Conservation (phyloP, 2,797 vertebrate genomes). For the Pseudomugil gertrudae region DNA sequence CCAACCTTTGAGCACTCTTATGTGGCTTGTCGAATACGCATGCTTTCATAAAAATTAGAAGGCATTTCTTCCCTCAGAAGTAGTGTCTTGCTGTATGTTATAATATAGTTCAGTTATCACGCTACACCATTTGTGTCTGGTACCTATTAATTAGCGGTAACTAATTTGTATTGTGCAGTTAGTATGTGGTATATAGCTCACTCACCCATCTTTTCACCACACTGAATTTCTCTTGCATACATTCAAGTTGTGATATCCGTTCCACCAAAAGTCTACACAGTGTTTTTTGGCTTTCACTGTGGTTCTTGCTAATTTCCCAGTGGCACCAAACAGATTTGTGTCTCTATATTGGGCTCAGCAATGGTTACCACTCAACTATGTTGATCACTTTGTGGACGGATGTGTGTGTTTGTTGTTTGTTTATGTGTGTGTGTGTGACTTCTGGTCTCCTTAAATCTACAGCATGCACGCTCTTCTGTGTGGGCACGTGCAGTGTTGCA, state of each 20-base stretch:
- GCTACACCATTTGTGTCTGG: slow-evolving; percentile 36
- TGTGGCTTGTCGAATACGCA: not conserved
- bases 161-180: slow-evolving; percentile 48
- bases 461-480: slow-evolving; percentile 31
- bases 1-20: not conserved
- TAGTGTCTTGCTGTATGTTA: not conserved
- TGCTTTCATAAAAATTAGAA: not conserved
- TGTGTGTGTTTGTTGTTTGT: slow-evolving; percentile 48
- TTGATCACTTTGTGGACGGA: slow-evolving; percentile 75
- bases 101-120: slow-evolving; percentile 21
- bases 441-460: slow-evolving; percentile 22
- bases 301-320: slow-evolving; percentile 66
- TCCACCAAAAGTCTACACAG: slow-evolving; percentile 61
- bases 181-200: slow-evolving; percentile 40
- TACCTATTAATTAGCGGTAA: slow-evolving; percentile 45
- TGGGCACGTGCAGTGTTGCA: slow-evolving; percentile 32
- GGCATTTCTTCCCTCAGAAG: not conserved
- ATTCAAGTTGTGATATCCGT: slow-evolving; percentile 66
- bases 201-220: slow-evolving; percentile 45
- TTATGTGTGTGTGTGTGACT: slow-evolving; percentile 40
- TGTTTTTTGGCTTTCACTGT: slow-evolving; percentile 62
- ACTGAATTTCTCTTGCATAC: slow-evolving; percentile 39
- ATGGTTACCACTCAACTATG: slow-evolving; percentile 57
- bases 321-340: slow-evolving; percentile 71
- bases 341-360: slow-evolving; percentile 69